Evolutionary conservation across 2,888 invertebrate species (phyloP), one percentile per base, ranked within the genome.

Genomic region (Pomacea canaliculata): DNA sequence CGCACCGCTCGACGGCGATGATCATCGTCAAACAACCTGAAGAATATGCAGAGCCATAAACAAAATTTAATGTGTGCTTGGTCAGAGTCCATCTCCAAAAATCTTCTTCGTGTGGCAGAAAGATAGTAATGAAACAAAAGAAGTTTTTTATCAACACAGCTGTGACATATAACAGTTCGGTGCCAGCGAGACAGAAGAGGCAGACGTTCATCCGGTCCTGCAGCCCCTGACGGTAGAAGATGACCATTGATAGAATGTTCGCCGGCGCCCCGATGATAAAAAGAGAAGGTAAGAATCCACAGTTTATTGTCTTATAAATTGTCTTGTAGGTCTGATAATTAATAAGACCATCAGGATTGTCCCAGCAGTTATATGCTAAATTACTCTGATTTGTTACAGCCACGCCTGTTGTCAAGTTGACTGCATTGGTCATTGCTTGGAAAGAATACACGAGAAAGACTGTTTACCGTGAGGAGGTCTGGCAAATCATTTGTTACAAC

Each of bases 61-160:
- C 23, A 27, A 63, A 63, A 12, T 1, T 1, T 10, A 63, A 27
- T n/a, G 27, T 12, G 10, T 63, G 63, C 2, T 63, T 63, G 16
- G 10, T 10, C 9, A 63, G n/a, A 27, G n/a, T 23, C 63, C 63
- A 63, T 19, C 19, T 63, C 63, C 51, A 56, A 12, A 27, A 23
- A 2, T 63, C 18, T 19, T 27, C 27, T 8, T 23, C 23, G 23
- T 63, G 0, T 1, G n/a, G 63, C 7, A 23, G 7, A 8, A 84
- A 81, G 85, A 83, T 73, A 23, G 77, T 46, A 7, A 23, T n/a
- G 63, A 63, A 63, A 27, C 63, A 63, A 27, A 12, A 63, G 23
- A 27, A 27, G 10, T 10, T 12, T 7, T 27, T n/a, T 0, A 19
- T 1, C 2, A 63, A 63, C 23, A 63, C 19, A 63, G 27, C 27